Evolutionary conservation across 2,888 invertebrate genomes (phyloP).

Genomic region (Drosophila silvestris): DNA sequence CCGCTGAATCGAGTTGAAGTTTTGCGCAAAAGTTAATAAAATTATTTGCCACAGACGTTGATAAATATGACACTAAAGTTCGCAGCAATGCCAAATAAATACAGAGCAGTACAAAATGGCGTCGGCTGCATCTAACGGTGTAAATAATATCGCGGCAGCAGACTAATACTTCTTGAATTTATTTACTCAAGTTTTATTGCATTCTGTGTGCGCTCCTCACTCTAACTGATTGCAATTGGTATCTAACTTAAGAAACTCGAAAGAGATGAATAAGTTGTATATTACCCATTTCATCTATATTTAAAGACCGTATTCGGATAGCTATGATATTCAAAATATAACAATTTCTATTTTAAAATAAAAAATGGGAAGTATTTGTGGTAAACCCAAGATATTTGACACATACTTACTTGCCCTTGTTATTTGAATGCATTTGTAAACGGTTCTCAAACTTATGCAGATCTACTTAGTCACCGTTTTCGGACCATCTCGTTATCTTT

Average conservation of each 20-base stretch:
- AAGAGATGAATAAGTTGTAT: neutral
- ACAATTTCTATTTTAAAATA: neutral
- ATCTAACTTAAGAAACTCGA: neutral
- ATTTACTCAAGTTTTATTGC: conserved; percentile 60
- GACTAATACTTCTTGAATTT: conserved; percentile 30
- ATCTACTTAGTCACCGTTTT: conserved; percentile 6
- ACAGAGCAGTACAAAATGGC: conserved; percentile 48
- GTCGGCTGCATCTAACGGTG: conserved; percentile 44
- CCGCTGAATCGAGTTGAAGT: conserved; percentile 40
- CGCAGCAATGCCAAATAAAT: conserved; percentile 63
- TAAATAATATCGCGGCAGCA: conserved; percentile 32
- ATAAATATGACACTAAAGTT: conserved; percentile 78
- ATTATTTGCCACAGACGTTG: conserved; percentile 83
- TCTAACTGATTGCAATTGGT: conserved; percentile 36
- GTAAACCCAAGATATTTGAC: neutral
- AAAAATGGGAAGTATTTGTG: neutral
- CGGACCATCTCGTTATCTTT: neutral
- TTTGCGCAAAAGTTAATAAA: conserved; percentile 81
- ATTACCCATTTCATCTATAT: neutral
- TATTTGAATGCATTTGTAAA: neutral
- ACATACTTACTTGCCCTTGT: neutral
- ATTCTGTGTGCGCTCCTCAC: conserved; percentile 28
- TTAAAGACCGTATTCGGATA: neutral
- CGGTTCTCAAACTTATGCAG: neutral
- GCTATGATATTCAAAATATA: neutral